A percentile compares a stretch with the other conserved stretches of the same genome.
These are phyloP conservation scores for Lindbergichthys nudifrons DNA, from an alignment of 2,797 vertebrate genomes.

Conservation along the genomic window DNA sequence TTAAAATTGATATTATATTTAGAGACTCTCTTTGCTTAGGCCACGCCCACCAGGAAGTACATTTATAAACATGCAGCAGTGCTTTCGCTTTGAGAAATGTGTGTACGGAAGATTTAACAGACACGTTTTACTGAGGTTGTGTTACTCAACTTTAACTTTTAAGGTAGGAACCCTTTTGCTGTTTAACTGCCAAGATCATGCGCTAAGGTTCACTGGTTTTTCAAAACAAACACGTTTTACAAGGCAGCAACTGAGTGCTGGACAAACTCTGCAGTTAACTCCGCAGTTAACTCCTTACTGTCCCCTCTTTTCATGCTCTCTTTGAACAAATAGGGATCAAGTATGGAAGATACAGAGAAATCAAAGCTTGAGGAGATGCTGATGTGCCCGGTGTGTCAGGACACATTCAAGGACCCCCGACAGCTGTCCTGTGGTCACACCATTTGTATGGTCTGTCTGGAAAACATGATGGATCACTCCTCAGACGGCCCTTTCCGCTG, in stretches of 20 bases:
- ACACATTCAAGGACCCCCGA: conserved; percentile 73
- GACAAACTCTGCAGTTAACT: background rate
- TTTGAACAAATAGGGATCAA: background rate
- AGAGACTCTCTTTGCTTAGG: background rate
- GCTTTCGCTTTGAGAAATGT: conserved; percentile 57
- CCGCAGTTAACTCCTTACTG: conserved; percentile 4
- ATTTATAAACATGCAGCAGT: background rate
- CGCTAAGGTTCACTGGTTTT: background rate
- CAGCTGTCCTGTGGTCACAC: conserved; percentile 81
- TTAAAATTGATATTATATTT: background rate
- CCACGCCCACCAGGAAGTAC: conserved; percentile 61
- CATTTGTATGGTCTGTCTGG: conserved; percentile 67
- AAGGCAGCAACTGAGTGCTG: background rate
- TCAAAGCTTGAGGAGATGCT: conserved; percentile 60
- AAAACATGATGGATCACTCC: conserved; percentile 54
- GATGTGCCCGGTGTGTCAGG: conserved; percentile 75
- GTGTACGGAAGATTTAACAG: background rate
- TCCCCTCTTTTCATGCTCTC: background rate
- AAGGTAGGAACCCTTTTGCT: background rate
- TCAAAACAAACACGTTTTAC: background rate
- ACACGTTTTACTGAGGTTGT: background rate
- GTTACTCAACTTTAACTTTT: background rate
- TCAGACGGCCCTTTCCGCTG: conserved; percentile 60
- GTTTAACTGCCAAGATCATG: too few species aligned
- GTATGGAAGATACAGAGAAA: conserved; percentile 49